These are phyloP conservation scores for Gobiocypris rarus DNA, from an alignment of 2,113 vertebrate genomes.

Conservation along the genomic window DNA sequence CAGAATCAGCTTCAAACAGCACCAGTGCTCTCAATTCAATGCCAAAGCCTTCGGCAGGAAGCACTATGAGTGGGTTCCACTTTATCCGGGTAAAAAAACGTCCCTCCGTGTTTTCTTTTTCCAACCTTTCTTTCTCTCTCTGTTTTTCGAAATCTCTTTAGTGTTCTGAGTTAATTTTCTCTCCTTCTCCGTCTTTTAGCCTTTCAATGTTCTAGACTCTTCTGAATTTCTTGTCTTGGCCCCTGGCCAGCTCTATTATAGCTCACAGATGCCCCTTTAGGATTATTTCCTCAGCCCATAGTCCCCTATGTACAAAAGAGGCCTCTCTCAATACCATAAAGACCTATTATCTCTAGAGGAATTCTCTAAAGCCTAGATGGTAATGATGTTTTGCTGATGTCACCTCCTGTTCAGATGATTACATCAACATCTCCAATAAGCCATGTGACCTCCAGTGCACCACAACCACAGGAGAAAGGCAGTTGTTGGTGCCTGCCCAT, in stretches of 20 bases:
- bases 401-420: slow-evolving; percentile 80
- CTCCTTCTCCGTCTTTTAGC: background rate
- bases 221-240: slow-evolving; percentile 38
- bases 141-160: background rate
- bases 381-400: slow-evolving; percentile 50
- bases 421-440: slow-evolving; percentile 91
- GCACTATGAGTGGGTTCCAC: slow-evolving; percentile 85
- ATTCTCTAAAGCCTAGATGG: slow-evolving; percentile 26
- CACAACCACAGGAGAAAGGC: slow-evolving; percentile 83
- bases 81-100: slow-evolving; percentile 81
- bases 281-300: slow-evolving; percentile 45
- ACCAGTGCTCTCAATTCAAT: slow-evolving; percentile 88
- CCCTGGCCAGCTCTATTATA: slow-evolving; percentile 39
- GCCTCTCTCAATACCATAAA: slow-evolving; percentile 44
- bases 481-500: slow-evolving; percentile 84
- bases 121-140: background rate
- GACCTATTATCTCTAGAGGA: slow-evolving; percentile 30
- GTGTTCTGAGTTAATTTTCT: slow-evolving; percentile 25
- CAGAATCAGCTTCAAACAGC: slow-evolving; percentile 85
- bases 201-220: slow-evolving; percentile 23
- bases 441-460: slow-evolving; percentile 91
- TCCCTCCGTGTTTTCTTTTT: slow-evolving; percentile 26
- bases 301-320: slow-evolving; percentile 35
- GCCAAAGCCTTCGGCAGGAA: slow-evolving; percentile 84
- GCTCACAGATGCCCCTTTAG: slow-evolving; percentile 46